Conservation (phyloP, 1,140 invertebrate species). For the Phenacoccus solenopsis region DNA sequence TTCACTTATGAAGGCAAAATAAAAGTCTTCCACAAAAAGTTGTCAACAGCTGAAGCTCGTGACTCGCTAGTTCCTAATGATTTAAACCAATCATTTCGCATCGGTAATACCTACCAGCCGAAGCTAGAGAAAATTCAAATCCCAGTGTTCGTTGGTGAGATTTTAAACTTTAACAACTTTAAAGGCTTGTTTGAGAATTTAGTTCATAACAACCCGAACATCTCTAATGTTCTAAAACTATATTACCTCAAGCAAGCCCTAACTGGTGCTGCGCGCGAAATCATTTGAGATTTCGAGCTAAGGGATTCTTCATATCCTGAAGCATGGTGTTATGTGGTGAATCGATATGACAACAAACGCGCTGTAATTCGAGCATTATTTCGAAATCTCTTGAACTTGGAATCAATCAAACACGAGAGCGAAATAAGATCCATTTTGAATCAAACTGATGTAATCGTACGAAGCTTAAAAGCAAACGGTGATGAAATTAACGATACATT, state of each 20-base stretch:
- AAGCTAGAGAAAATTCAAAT: too few species aligned
- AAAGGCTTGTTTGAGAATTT: too few species aligned
- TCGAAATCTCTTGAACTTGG: neutral
- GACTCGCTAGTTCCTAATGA: too few species aligned
- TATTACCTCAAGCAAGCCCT: too few species aligned
- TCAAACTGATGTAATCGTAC: neutral
- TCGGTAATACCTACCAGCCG: too few species aligned
- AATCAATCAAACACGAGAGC: neutral
- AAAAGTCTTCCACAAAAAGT: too few species aligned
- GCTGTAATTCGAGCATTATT: neutral
- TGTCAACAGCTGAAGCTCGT: too few species aligned
- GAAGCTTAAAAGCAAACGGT: neutral
- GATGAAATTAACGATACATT: neutral
- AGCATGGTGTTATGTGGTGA: neutral
- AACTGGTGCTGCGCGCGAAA: neutral
- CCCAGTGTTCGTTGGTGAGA: too few species aligned
- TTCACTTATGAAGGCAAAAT: too few species aligned
- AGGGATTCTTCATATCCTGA: neutral
- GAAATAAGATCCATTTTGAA: neutral
- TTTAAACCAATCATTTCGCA: too few species aligned
- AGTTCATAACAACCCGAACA: neutral
- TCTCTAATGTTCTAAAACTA: neutral
- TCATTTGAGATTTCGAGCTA: neutral
- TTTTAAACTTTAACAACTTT: too few species aligned
- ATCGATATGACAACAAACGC: neutral